Conservation (phyloP, 2,888 invertebrate genomes). For the Gnatocerus cornutus region DNA sequence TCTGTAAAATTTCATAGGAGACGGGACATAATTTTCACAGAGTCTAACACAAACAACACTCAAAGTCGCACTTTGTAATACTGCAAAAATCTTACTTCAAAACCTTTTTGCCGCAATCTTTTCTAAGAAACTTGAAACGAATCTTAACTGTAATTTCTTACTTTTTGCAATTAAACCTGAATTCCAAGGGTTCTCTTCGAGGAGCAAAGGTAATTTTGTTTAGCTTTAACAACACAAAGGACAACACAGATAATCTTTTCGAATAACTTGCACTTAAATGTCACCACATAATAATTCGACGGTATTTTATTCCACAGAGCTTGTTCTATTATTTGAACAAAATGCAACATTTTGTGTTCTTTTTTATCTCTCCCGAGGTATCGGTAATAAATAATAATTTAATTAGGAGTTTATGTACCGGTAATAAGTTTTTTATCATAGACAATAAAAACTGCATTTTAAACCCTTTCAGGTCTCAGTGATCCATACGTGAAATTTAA, state of each 20-base stretch:
- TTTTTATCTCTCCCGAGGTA: no score
- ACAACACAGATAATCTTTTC: constrained; percentile 1
- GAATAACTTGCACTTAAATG: constrained; percentile 2
- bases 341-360: no score
- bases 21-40: no score
- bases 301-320: not conserved
- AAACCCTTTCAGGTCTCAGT: constrained; percentile 83
- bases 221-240: constrained; percentile 4
- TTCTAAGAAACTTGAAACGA: not conserved
- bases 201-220: constrained; percentile 11
- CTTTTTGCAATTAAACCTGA: constrained; percentile 5
- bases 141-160: constrained; percentile 5
- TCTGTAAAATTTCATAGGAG: no score
- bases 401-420: no score
- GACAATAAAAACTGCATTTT: no score
- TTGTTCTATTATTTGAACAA: not conserved
- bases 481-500: constrained; percentile 99
- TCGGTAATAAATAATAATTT: no score
- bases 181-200: not conserved
- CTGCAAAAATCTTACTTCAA: no score
- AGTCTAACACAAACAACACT: no score
- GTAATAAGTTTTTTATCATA: no score
- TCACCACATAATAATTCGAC: constrained; percentile 1
- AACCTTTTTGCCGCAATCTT: no score
- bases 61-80: no score